A percentile compares a stretch with the other conserved stretches of the same genome.
Conservation (phyloP, 2,888 invertebrate genomes). For the Orthonevra nobilis region DNA sequence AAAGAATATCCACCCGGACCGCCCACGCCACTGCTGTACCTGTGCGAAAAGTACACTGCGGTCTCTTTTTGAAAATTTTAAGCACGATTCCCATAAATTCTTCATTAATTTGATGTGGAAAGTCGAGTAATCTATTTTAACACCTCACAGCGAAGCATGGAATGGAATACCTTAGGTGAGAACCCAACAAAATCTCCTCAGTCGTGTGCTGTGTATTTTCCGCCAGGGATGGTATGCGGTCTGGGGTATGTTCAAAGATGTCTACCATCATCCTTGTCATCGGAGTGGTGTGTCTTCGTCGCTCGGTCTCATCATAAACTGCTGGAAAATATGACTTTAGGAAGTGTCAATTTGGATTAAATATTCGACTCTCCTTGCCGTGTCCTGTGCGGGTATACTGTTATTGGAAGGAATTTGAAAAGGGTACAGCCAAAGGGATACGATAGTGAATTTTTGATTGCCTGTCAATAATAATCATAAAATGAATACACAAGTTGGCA, state of each 20-base stretch:
- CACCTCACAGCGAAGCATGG: conserved; percentile 59
- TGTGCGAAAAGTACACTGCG: conserved; percentile 12
- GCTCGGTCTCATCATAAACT: conserved; percentile 42
- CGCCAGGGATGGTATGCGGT: background rate
- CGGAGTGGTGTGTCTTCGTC: no score
- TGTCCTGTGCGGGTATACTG: background rate
- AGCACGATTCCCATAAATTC: conserved; percentile 75
- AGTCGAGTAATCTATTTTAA: conserved; percentile 70
- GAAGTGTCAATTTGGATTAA: conserved; percentile 61
- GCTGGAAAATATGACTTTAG: conserved; percentile 53
- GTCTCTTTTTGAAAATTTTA: conserved; percentile 72
- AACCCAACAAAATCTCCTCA: conserved; percentile 47
- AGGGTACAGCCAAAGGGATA: background rate
- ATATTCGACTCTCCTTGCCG: conserved; percentile 20
- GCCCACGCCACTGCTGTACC: background rate
- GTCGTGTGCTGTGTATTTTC: conserved; percentile 23
- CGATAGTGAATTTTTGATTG: conserved; percentile 56
- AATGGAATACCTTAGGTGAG: conserved; percentile 56
- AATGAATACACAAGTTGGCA: conserved; percentile 35
- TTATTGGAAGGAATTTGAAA: background rate
- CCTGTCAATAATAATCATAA: conserved; percentile 54
- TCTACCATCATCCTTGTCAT: conserved; percentile 9
- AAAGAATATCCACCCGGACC: conserved; percentile 12
- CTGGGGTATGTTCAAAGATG: conserved; percentile 9
- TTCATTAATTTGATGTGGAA: conserved; percentile 76